Percentiles rank a stretch among this genome's conserved stretches.
Evolutionary conservation across 2,113 vertebrate genomes (phyloP).

Genomic region (Onychostoma macrolepis): DNA sequence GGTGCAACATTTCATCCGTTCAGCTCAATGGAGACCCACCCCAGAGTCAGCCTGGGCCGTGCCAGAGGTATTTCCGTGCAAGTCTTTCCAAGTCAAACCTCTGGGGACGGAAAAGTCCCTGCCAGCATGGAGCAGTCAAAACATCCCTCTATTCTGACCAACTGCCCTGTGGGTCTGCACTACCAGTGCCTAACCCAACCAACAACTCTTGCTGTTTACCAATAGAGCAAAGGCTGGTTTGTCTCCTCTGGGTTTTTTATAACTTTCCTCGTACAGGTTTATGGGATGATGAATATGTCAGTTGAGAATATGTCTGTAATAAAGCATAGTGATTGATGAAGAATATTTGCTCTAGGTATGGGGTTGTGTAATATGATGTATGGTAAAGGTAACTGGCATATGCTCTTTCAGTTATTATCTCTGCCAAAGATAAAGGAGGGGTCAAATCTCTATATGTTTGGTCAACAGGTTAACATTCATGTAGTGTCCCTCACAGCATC

Average conservation of each 20-base stretch:
- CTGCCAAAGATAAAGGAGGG: neutral
- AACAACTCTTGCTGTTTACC: neutral
- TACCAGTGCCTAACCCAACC: slow-evolving; percentile 22
- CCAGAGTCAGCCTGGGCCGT: slow-evolving; percentile 37
- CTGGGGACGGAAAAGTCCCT: slow-evolving; percentile 37
- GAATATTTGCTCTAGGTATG: neutral
- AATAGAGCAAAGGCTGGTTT: neutral
- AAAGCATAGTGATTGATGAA: neutral
- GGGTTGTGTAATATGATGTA: neutral
- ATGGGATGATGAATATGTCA: neutral
- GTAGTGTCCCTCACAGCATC: neutral
- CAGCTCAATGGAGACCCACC: slow-evolving; percentile 49
- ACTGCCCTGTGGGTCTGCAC: slow-evolving; percentile 20
- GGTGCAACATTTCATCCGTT: slow-evolving; percentile 32
- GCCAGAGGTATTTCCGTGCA: slow-evolving; percentile 52
- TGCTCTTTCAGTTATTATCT: neutral
- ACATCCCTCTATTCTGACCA: slow-evolving; percentile 45
- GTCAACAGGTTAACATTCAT: neutral
- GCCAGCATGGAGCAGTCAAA: slow-evolving; percentile 53
- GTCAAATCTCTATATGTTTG: neutral
- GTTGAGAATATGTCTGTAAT: neutral
- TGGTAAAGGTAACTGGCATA: neutral
- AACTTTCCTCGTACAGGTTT: neutral
- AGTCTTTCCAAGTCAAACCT: slow-evolving; percentile 46
- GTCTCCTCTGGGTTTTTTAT: neutral